These are phyloP conservation scores for Papilio protenor DNA, from an alignment of 2,888 invertebrate species.

Conservation along the genomic window DNA sequence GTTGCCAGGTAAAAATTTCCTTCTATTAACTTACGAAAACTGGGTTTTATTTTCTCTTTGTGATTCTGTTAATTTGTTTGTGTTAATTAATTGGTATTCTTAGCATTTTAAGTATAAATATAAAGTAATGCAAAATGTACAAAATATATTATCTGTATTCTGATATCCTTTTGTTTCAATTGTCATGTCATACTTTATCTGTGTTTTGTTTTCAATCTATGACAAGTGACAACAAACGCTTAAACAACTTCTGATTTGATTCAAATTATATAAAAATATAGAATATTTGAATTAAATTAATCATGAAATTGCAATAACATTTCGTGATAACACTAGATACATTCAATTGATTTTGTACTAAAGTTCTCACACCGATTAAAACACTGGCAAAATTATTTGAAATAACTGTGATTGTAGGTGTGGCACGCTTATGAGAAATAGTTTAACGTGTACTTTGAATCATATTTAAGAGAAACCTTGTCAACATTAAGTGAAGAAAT, in stretches of 20 bases:
- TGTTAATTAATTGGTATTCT: background rate
- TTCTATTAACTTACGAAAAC: background rate
- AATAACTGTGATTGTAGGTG: conserved; percentile 47
- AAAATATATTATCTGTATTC: conserved; percentile 5
- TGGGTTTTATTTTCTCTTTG: background rate
- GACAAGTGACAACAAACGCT: conserved; percentile 22
- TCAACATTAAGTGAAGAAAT: background rate
- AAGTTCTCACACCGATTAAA: background rate
- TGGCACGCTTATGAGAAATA: conserved; percentile 41
- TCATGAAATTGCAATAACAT: background rate
- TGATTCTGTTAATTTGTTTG: background rate
- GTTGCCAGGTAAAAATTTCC: background rate
- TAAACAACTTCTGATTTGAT: background rate
- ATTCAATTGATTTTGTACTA: background rate
- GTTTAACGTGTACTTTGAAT: background rate
- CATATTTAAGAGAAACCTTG: background rate
- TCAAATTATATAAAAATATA: conserved; percentile 6
- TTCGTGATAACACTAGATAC: background rate
- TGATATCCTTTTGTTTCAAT: background rate
- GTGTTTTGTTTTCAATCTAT: conserved; percentile 25
- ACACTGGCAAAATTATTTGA: conserved; percentile 29
- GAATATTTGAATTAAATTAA: conserved; percentile 26
- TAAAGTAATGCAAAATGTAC: background rate
- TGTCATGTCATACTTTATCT: conserved; percentile 26
- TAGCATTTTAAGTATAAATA: background rate